Evolutionary conservation across 2,113 vertebrate genomes (phyloP).

Genomic region (Gallinago undulata): DNA sequence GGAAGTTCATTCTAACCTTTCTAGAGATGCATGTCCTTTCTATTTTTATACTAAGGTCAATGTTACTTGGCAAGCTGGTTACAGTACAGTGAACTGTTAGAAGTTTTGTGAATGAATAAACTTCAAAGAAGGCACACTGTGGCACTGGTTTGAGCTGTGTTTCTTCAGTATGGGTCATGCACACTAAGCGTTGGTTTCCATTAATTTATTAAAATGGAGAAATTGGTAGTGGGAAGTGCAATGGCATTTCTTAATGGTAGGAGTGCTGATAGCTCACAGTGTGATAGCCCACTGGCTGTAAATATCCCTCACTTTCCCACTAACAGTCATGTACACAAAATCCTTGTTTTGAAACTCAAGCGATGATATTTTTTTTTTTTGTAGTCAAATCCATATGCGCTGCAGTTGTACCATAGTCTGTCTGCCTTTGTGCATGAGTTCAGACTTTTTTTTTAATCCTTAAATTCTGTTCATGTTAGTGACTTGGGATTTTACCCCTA

Average conservation of each 20-base stretch:
- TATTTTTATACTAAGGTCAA: conserved; percentile 54
- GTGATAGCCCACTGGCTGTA: background rate
- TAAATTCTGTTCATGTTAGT: background rate
- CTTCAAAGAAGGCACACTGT: background rate
- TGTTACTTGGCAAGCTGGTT: conserved; percentile 43
- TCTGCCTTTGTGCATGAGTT: background rate
- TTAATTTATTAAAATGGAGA: background rate
- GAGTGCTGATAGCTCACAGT: background rate
- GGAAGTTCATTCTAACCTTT: conserved; percentile 16
- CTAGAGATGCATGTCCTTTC: conserved; percentile 23
- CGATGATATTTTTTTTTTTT: background rate
- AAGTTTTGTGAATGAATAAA: conserved; percentile 54
- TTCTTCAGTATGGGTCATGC: background rate
- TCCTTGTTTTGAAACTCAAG: background rate
- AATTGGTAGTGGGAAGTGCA: background rate
- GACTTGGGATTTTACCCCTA: background rate
- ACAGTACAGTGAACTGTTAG: conserved; percentile 21
- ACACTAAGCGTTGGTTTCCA: background rate
- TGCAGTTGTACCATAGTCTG: background rate
- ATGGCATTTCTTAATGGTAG: background rate
- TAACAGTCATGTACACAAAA: background rate
- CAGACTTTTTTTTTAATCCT: background rate
- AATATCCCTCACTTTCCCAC: background rate
- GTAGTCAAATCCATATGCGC: background rate
- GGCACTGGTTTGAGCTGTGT: background rate